Percentiles rank a stretch among this genome's conserved stretches.
phyloP scores from a whole-genome alignment of 2,797 vertebrate genomes.

The Eospalax fontanierii region DNA sequence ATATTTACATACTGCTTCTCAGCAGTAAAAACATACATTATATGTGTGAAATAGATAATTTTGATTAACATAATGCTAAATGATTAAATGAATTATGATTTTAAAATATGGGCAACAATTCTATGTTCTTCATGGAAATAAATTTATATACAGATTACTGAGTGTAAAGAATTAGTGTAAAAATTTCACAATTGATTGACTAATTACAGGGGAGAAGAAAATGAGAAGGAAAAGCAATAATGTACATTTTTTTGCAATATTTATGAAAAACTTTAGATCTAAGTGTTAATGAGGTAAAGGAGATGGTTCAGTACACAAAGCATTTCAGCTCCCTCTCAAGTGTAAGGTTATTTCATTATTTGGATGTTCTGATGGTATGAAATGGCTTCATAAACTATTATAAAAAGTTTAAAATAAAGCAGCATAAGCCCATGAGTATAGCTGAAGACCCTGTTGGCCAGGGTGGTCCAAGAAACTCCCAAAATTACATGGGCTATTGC shows the following conservation, averaged over 20 bases:
- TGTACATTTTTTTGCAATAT: neutral
- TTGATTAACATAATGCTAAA: neutral
- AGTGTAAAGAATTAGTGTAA: neutral
- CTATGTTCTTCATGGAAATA: neutral
- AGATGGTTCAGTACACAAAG: too few relatives aligned
- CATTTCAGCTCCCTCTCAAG: neutral
- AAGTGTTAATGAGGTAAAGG: neutral
- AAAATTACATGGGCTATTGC: too few relatives aligned
- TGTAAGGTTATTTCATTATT: neutral
- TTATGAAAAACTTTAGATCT: slow-evolving; percentile 10
- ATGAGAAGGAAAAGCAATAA: neutral
- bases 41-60: neutral
- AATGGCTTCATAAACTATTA: neutral
- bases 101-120: neutral
- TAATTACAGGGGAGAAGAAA: neutral
- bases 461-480: too few relatives aligned
- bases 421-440: too few relatives aligned
- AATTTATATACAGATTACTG: neutral
- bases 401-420: too few relatives aligned
- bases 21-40: neutral
- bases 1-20: neutral
- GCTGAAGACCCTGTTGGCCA: too few relatives aligned
- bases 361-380: neutral
- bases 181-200: neutral
- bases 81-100: neutral